A percentile compares a stretch with the other conserved stretches of the same genome.
Conservation (phyloP, 2,113 vertebrate species). For the Coturnix japonica region DNA sequence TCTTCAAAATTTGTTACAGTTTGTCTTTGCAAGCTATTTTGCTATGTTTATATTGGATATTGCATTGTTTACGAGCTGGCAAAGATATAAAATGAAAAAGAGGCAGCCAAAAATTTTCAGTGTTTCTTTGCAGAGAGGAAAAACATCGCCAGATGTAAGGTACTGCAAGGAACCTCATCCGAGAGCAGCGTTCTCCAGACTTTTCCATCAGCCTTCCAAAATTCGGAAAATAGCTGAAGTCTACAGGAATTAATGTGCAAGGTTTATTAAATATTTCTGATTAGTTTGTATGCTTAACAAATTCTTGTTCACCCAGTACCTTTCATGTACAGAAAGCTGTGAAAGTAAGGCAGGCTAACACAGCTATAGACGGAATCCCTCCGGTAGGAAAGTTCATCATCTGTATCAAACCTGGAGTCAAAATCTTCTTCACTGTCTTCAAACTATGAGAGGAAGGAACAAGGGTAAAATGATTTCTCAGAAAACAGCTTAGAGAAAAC, state of each 20-base stretch:
- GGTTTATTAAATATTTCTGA: not conserved
- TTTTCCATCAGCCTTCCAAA: not conserved
- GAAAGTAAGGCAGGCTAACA: slow-evolving; percentile 95
- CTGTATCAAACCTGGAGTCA: slow-evolving; percentile 91
- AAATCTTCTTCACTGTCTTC: slow-evolving; percentile 98
- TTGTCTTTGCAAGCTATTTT: not conserved
- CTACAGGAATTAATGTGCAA: not conserved
- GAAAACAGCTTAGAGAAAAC: not conserved
- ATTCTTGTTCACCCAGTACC: slow-evolving; percentile 74
- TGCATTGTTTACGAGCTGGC: not conserved
- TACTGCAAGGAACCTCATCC: not conserved
- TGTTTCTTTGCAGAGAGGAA: not conserved
- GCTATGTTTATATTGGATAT: not conserved
- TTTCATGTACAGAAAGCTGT: slow-evolving; percentile 97
- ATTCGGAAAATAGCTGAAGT: not conserved
- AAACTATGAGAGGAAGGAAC: slow-evolving; percentile 79
- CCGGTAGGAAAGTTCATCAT: slow-evolving; percentile 91
- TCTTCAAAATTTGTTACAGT: not conserved
- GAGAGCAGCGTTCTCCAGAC: not conserved
- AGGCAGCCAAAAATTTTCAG: not conserved
- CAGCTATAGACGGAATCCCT: slow-evolving; percentile 97
- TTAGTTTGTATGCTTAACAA: not conserved
- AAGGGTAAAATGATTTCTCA: not conserved
- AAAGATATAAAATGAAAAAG: not conserved
- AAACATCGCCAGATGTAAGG: not conserved